Conservation (phyloP, 2,113 vertebrate genomes). For the Leptocoma aspasia region DNA sequence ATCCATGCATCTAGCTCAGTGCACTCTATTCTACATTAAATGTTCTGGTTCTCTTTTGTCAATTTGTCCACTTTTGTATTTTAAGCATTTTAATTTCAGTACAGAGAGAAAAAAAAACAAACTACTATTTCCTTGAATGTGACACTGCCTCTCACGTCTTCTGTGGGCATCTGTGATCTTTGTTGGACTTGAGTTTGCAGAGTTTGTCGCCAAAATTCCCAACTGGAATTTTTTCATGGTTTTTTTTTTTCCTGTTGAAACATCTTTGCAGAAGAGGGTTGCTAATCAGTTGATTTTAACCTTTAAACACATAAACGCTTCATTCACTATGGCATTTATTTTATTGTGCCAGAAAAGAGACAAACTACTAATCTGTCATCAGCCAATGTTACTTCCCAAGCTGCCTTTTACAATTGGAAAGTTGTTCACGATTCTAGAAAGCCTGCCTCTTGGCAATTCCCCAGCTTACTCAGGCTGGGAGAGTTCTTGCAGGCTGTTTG, state of each 20-base stretch:
- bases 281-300: constrained; percentile 9
- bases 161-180: background rate
- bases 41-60: constrained; percentile 76
- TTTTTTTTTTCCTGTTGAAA: constrained; percentile 5
- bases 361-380: background rate
- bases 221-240: constrained; percentile 8
- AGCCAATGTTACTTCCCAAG: background rate
- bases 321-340: constrained; percentile 11
- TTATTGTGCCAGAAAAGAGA: constrained; percentile 26
- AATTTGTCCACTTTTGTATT: constrained; percentile 76
- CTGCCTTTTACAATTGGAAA: constrained; percentile 23
- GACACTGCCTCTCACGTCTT: constrained; percentile 34
- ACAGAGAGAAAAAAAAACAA: constrained; percentile 47
- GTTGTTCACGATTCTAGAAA: background rate
- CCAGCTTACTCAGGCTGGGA: background rate
- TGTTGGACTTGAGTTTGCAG: constrained; percentile 37
- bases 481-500: constrained; percentile 9
- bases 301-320: background rate
- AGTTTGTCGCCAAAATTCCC: constrained; percentile 45
- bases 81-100: constrained; percentile 81
- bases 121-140: constrained; percentile 60
- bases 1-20: constrained; percentile 75
- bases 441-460: constrained; percentile 21
- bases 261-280: constrained; percentile 38
- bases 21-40: constrained; percentile 73